Conservation (phyloP, 2,113 vertebrate genomes). For the Brevimyrus niger region DNA sequence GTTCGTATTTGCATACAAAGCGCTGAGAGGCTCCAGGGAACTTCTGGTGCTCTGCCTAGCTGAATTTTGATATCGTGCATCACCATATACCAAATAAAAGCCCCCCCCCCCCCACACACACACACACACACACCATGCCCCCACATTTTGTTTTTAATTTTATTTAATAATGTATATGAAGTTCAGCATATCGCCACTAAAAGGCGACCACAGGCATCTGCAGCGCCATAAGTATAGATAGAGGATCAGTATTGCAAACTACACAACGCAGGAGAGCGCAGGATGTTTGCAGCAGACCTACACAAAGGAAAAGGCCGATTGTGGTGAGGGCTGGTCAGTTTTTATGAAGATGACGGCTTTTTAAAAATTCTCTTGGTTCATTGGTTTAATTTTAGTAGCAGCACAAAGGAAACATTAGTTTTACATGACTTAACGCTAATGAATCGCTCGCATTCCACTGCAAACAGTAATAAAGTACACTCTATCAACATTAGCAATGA, state of each 20-base stretch:
- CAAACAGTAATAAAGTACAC: too few relatives aligned
- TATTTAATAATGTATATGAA: too few relatives aligned
- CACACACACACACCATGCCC: too few relatives aligned
- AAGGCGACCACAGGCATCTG: background rate
- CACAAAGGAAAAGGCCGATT: too few relatives aligned
- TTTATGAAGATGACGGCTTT: background rate
- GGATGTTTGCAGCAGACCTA: background rate
- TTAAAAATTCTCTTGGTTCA: too few relatives aligned
- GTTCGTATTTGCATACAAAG: background rate
- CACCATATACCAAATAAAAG: background rate
- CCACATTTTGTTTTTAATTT: background rate
- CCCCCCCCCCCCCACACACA: too few relatives aligned
- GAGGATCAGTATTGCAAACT: background rate
- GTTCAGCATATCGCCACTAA: background rate
- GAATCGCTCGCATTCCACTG: too few relatives aligned
- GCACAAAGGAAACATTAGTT: too few relatives aligned
- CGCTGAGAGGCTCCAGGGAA: background rate
- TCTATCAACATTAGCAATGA: too few relatives aligned
- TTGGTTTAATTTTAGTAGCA: too few relatives aligned
- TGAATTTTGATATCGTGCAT: background rate
- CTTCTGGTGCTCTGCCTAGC: background rate
- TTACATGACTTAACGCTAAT: too few relatives aligned
- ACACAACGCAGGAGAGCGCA: background rate
- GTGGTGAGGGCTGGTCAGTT: background rate
- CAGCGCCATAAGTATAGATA: background rate